phyloP scores from a whole-genome alignment of 2,888 invertebrate species.

The Matsumyia berberina region DNA sequence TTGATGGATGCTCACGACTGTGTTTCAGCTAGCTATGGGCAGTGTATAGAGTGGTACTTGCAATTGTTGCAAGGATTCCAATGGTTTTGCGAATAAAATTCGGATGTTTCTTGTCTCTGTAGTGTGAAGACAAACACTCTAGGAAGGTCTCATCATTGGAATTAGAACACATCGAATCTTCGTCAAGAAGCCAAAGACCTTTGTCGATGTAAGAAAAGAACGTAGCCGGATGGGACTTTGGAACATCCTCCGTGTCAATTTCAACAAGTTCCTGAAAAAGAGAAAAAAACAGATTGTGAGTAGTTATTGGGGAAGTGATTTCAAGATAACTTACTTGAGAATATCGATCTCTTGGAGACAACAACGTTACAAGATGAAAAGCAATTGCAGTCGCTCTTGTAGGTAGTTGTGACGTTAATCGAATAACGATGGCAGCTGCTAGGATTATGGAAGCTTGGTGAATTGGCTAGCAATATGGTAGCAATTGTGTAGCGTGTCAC shows the following conservation, averaged over 20 bases:
- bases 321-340: conserved; percentile 85
- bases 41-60: conserved; percentile 95
- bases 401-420: conserved; percentile 97
- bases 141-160: conserved; percentile 95
- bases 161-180: conserved; percentile 95
- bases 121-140: conserved; percentile 92
- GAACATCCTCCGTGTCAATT: conserved; percentile 87
- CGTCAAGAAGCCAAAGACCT: conserved; percentile 95
- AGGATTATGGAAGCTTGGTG: conserved; percentile 96
- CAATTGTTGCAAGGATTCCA: conserved; percentile 91
- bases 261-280: conserved; percentile 87
- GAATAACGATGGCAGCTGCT: conserved; percentile 92
- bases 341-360: conserved; percentile 93
- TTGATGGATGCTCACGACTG: conserved; percentile 93
- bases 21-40: conserved; percentile 95
- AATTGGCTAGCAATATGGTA: conserved; percentile 93
- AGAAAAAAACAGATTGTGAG: too few relatives aligned
- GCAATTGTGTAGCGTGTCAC: conserved; percentile 91
- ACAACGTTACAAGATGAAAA: conserved; percentile 94
- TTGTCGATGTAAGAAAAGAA: conserved; percentile 92
- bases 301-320: neutral
- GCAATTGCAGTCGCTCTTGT: conserved; percentile 94
- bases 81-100: conserved; percentile 91
- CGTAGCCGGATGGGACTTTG: conserved; percentile 89
- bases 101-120: conserved; percentile 89